Base-by-base conservation (phyloP, 23 tunicate species). In the Ascidia mentula region DNA sequence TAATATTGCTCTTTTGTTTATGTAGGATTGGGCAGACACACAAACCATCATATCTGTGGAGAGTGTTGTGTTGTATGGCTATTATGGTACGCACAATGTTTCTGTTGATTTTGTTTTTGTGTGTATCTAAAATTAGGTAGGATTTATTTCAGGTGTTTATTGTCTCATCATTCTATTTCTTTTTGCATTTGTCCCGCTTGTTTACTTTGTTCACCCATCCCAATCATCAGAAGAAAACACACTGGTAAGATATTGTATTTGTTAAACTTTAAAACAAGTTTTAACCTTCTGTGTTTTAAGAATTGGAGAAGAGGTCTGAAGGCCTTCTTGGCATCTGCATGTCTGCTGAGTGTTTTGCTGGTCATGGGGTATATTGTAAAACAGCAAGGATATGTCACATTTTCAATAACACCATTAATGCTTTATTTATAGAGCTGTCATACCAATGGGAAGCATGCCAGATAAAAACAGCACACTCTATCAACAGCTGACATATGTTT, bases 401-500 rank as follows among this genome's bases (percentile, higher is more conserved):
- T 26, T 3, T 28, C 13, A 9, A 53, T 5, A n/a, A n/a, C n/a
- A n/a, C n/a, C 13, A 5, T 53, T 20, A 53, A 53, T 9, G 24
- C 24, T 1, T 9, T 53, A 3, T 5, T 53, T 53, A 20, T 5
- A 53, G 65, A 9, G 65, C 65, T 53, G 65, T 53, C 13, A 53
- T 53, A 5, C 65, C 74, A 2, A 71, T 71, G 74, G 74, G 34
- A 18, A 18, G 30, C 13, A 20, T 71, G 6, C 74, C 74, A 71
- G 30, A 34, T 71, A 9, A 34, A 37, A 74, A 37, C 46, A 37
- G 45, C 6, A 74, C 40, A 37, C 12, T 38, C 4, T 74, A 74
- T 39, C 37, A 74, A 9, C 78, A 74, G 38, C n/a, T 74, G 78
- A 36, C 65, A 53, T 53, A 20, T 53, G 65, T 53, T 3, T 20